Conservation (phyloP, 2,113 vertebrate genomes). For the Chloebia gouldiae region DNA sequence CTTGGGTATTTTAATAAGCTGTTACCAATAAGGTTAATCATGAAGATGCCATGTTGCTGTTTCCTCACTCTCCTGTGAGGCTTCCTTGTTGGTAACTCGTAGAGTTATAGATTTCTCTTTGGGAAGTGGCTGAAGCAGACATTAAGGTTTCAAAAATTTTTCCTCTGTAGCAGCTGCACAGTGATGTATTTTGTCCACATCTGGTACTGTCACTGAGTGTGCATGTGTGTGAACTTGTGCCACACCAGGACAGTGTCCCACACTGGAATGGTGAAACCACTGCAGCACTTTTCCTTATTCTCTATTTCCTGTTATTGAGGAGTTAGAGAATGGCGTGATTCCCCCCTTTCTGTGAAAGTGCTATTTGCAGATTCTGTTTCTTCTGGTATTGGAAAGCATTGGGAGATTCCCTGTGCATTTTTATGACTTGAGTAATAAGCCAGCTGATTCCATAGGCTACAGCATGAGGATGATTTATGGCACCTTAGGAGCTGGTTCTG, state of each 20-base stretch:
- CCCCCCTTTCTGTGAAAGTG: not conserved
- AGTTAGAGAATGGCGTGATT: not conserved
- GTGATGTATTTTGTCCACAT: not conserved
- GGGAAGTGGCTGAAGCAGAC: not conserved
- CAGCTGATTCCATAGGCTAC: not conserved
- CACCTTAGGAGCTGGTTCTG: not conserved
- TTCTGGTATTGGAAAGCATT: not conserved
- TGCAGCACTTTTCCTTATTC: not conserved
- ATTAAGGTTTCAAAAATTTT: not conserved
- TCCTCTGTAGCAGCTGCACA: fast-evolving
- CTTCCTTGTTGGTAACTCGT: not conserved
- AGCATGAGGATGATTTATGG: not conserved
- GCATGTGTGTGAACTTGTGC: not conserved
- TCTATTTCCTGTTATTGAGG: not conserved
- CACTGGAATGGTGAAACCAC: not conserved
- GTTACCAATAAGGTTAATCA: not conserved
- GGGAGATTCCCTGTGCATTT: not conserved
- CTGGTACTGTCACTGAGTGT: fast-evolving
- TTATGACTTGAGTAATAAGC: not conserved
- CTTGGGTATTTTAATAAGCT: slow-evolving; percentile 31
- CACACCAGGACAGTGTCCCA: not conserved
- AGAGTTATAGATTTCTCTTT: not conserved
- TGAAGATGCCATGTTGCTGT: not conserved
- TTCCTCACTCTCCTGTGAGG: not conserved
- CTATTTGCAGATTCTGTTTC: not conserved